phyloP scores from a whole-genome alignment of 2,797 vertebrate genomes.

The Agapornis canus region DNA sequence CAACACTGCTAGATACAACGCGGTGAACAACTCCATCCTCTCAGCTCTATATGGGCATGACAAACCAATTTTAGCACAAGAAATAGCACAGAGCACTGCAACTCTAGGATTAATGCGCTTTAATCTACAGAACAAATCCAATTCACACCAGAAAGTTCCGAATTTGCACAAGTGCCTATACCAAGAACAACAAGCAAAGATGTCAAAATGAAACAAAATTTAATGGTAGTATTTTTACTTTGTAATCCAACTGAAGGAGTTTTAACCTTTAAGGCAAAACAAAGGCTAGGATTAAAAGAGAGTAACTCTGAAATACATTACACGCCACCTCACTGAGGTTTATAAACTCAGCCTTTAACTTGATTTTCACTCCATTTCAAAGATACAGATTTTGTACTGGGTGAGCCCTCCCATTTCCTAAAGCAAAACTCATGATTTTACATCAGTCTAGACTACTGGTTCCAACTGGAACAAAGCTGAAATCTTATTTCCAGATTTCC shows the following conservation, averaged over 20 bases:
- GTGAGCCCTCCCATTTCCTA: not conserved
- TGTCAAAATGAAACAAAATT: not conserved
- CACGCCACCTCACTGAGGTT: rapidly evolving
- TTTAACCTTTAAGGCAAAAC: not conserved
- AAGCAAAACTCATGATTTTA: slow-evolving; percentile 17
- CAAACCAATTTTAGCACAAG: not conserved
- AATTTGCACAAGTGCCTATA: not conserved
- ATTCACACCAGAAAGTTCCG: not conserved
- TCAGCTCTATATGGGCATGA: not conserved
- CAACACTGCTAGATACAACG: not conserved
- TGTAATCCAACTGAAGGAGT: not conserved
- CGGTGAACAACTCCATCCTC: not conserved
- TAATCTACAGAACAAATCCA: not conserved
- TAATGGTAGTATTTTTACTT: not conserved
- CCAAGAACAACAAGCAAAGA: not conserved
- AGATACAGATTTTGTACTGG: not conserved
- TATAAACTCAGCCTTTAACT: not conserved
- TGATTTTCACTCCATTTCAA: not conserved
- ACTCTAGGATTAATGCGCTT: not conserved
- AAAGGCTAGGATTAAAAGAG: not conserved
- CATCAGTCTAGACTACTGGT: not conserved
- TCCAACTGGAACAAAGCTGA: not conserved
- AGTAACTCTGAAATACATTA: not conserved
- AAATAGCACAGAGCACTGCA: not conserved
- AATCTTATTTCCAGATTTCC: not conserved